Conservation (phyloP, 2,113 vertebrate species). For the Upupa epops region DNA sequence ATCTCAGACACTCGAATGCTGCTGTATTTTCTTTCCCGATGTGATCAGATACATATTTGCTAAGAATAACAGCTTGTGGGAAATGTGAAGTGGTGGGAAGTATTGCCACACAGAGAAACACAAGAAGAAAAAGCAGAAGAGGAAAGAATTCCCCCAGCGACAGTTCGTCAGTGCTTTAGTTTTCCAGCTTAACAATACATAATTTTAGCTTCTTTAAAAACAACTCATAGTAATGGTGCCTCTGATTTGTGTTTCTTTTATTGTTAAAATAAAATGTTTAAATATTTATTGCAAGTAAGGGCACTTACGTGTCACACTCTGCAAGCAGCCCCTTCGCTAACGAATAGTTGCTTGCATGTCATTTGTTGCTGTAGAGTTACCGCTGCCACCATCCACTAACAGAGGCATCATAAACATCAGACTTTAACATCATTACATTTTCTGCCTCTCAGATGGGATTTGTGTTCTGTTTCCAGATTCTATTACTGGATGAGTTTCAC, state of each 20-base stretch:
- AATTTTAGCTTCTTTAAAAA: constrained; percentile 11
- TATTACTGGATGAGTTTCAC: background rate
- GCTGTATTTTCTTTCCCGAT: background rate
- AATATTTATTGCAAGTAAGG: constrained; percentile 27
- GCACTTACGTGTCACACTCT: background rate
- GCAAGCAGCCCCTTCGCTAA: background rate
- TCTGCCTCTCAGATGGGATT: background rate
- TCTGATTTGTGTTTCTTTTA: background rate
- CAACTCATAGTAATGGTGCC: background rate
- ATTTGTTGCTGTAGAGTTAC: background rate
- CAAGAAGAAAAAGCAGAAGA: background rate
- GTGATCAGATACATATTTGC: background rate
- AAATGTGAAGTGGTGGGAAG: background rate
- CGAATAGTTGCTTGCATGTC: background rate
- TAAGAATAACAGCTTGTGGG: background rate
- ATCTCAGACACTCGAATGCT: fast-evolving
- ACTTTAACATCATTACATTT: background rate
- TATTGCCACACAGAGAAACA: background rate
- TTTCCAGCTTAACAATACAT: background rate
- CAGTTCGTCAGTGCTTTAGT: background rate
- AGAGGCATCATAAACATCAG: background rate
- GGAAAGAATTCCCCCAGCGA: background rate
- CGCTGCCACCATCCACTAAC: background rate
- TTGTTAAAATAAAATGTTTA: background rate
- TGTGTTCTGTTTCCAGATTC: constrained; percentile 22